Evolutionary conservation across 2,888 invertebrate species (phyloP).

Genomic region (Calephelis perditalis): DNA sequence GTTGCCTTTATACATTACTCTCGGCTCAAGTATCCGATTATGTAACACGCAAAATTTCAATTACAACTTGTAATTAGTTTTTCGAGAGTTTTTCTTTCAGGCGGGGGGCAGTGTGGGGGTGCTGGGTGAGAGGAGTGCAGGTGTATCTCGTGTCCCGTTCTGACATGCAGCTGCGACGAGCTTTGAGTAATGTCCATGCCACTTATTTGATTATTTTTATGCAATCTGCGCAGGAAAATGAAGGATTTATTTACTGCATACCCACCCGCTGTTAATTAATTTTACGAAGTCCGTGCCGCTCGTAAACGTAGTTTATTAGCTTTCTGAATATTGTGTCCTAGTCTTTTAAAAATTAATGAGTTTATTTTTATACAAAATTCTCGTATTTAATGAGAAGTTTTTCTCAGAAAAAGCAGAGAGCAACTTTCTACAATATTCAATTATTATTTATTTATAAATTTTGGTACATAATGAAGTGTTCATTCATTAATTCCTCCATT

Average conservation of each 20-base stretch:
- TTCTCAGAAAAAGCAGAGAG: too few relatives aligned
- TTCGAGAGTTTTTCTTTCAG: conserved; percentile 79
- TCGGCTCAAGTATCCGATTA: conserved; percentile 79
- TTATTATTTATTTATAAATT: too few relatives aligned
- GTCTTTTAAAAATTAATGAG: conserved; percentile 15
- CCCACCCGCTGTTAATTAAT: conserved; percentile 65
- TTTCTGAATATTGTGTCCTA: conserved; percentile 27
- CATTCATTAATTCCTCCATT: too few relatives aligned
- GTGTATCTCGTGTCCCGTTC: conserved; percentile 37
- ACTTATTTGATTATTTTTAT: conserved; percentile 77
- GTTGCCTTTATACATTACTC: conserved; percentile 77
- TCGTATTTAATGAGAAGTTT: too few relatives aligned
- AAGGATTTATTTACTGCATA: conserved; percentile 65
- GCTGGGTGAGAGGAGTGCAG: conserved; percentile 45
- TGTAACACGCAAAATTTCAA: conserved; percentile 80
- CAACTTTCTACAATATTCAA: too few relatives aligned
- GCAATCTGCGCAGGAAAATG: conserved; percentile 72
- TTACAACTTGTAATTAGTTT: conserved; percentile 80
- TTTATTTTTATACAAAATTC: conserved; percentile 1
- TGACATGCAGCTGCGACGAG: conserved; percentile 50
- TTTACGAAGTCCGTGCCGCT: conserved; percentile 39
- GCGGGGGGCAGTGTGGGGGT: conserved; percentile 63
- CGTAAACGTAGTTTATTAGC: conserved; percentile 29
- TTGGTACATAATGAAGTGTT: too few relatives aligned
- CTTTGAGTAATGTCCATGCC: conserved; percentile 72